Base-by-base conservation (phyloP, 2,888 invertebrate genomes). In the Boloria selene region DNA sequence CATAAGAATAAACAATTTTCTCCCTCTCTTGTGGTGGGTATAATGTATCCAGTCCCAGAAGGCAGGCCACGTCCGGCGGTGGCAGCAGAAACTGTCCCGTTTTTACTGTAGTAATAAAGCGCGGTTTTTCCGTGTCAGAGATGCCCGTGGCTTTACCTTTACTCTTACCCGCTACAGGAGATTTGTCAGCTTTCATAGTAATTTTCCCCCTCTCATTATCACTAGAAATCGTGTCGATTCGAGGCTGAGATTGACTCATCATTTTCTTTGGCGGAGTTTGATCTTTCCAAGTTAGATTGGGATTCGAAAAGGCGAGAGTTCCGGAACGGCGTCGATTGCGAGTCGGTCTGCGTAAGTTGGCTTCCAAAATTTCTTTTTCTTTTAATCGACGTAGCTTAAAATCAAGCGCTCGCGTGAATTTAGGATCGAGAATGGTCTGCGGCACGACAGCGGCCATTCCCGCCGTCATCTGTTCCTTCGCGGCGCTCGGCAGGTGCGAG, bases 71-170 rank as follows among this genome's bases (percentile, higher is more conserved):
- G 77, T 94, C 94, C n/a, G 95, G 94, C 0, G 96, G 96, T 5
- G 97, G 97, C 78, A 95, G 94, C 71, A 97, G 86, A 81, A 97
- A 97, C 76, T 95, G 94, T 3, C 97, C 97, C 61, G 94, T 94
- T 75, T 95, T 95, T 52, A 97, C 97, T 0, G 96, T 96, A 13
- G 96, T 96, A 71, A 97, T 94, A 79, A 97, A 97, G 13, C 96
- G 94, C 67, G 94, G 94, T 68, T 83, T 83, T 31, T 85, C 86
- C 2, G 71, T 78, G 13, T 85, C 85, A 50, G 70, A 75, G 17
- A 77, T 70, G 22, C 74, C 74, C 13, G 72, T 71, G n/a, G 71
- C 61, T 65, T 71, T 72, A 59, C 74, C 77, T 72, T 61, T 77
- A 71, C 56, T 77, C 71, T 18, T 72, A 70, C 54, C 79, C 13